Evolutionary conservation across 2,888 invertebrate species (phyloP), one percentile per base, ranked within the genome.

Genomic region (Acronicta aceris): DNA sequence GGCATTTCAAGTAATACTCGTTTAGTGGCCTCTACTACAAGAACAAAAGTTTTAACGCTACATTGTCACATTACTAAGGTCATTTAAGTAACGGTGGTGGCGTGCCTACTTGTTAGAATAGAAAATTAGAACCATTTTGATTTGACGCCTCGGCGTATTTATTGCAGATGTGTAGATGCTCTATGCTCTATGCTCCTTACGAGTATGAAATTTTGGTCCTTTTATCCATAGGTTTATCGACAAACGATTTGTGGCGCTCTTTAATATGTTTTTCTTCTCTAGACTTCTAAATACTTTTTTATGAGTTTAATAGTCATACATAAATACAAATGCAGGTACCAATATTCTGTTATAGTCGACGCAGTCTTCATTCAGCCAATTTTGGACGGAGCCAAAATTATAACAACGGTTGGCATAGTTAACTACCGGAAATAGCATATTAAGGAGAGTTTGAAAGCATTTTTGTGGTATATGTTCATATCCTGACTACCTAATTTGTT

Each of bases 31-130:
- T 87, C 85, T 74, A 74, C 73, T 67, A 60, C 83, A 81, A 88
- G 90, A 90, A 91, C 91, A 91, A 91, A 91, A 87, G 91, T 88
- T 83, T 87, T 87, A 84, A 82, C 87, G 85, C 78, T 84, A 83
- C 76, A 86, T 91, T 90, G 91, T 91, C 88, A 87, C 87, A 76
- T 89, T 80, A 75, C 65, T 89, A 86, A 89, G 91, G 90, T 82
- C 82, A 67, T 45, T 64, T 56, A 70, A 66, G 60, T 74, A 64
- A 76, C 77, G 73, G 64, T 38, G 50, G 16, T 33, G 33, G 60
- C 41, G 43, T 59, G 45, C 33, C 16, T 42, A 53, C 62, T 58
- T 66, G 60, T 58, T 66, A 51, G 58, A 65, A 67, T 62, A 50
- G 56, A 42, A 51, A 62, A 76, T 71, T 69, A 74, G 74, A 56